Evolutionary conservation across 2,888 invertebrate species (phyloP), one percentile per base, ranked within the genome.

Genomic region (Pachliopta kotzebuea): DNA sequence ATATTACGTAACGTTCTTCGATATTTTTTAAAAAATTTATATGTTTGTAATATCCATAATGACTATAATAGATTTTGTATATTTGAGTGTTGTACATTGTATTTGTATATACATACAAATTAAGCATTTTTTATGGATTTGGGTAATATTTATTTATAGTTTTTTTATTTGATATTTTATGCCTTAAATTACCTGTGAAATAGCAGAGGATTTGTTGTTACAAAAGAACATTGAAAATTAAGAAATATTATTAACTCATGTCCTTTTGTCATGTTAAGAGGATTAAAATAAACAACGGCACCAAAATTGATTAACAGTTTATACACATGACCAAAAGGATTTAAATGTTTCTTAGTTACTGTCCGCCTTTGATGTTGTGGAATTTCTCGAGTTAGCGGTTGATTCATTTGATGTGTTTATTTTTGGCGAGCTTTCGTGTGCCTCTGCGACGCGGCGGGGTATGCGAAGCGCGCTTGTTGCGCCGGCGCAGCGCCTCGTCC

Each of bases 311-410:
- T 53, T 63, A 29, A 58, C 52, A 53, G 52, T 26, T 63, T 49
- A 29, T 61, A 42, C 50, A 37, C 23, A 26, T 17, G 56, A 50
- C 55, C 31, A 50, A 62, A 62, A 57, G 50, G 52, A 56, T 21
- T 60, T 52, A 42, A 64, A 56, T 60, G 37, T 42, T 37, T 65
- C 65, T 65, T 52, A 55, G 56, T 66, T 50, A 77, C 74, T 71
- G 69, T 68, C 72, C 11, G 76, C 78, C 88, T 89, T 90, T 90
- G 89, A 90, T 83, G 84, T 86, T 67, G 68, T 71, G 78, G 83
- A 83, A 86, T 88, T 84, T 84, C 84, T 85, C 83, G 79, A 76
- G 79, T 82, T 85, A 81, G 80, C 83, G 79, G 81, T 79, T 86
- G 86, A 87, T 86, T 88, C 87, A 87, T 82, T 75, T 75, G 75